These are phyloP conservation scores for Phycodurus eques DNA, from an alignment of 2,113 vertebrate species.

Conservation along the genomic window DNA sequence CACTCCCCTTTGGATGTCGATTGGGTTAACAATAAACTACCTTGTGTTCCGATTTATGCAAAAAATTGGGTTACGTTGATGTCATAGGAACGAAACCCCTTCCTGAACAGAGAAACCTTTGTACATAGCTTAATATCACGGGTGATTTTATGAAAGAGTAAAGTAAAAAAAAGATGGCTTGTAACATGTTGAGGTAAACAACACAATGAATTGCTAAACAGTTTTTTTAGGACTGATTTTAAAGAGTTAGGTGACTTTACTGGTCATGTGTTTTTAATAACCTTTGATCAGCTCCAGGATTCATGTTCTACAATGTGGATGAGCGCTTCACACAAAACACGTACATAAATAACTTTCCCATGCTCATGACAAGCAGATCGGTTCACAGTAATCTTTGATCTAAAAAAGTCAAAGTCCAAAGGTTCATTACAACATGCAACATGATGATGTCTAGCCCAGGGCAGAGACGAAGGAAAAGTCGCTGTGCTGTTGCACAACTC, in stretches of 20 bases:
- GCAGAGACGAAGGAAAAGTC: not conserved
- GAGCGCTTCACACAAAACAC: not conserved
- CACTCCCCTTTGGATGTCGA: no score
- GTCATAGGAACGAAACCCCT: no score
- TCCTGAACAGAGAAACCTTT: no score
- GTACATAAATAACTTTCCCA: not conserved
- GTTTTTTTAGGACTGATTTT: not conserved
- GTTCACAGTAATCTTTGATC: slow-evolving; percentile 4
- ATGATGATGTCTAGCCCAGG: not conserved
- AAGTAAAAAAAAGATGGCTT: not conserved
- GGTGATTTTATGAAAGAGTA: no score
- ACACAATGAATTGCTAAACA: not conserved
- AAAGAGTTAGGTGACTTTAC: not conserved
- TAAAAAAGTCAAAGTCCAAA: slow-evolving; percentile 54
- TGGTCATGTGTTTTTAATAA: not conserved
- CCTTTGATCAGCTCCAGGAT: not conserved
- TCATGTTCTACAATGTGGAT: not conserved
- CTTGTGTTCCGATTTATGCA: no score
- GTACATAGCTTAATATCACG: no score
- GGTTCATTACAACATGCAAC: slow-evolving; percentile 16
- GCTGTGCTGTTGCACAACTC: slow-evolving; percentile 35
- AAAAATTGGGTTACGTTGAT: no score
- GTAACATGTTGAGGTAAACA: not conserved
- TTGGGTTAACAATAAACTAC: no score
- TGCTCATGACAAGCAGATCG: not conserved